These are phyloP conservation scores for Hyphantria cunea DNA, from an alignment of 1,140 invertebrate genomes.

Conservation along the genomic window DNA sequence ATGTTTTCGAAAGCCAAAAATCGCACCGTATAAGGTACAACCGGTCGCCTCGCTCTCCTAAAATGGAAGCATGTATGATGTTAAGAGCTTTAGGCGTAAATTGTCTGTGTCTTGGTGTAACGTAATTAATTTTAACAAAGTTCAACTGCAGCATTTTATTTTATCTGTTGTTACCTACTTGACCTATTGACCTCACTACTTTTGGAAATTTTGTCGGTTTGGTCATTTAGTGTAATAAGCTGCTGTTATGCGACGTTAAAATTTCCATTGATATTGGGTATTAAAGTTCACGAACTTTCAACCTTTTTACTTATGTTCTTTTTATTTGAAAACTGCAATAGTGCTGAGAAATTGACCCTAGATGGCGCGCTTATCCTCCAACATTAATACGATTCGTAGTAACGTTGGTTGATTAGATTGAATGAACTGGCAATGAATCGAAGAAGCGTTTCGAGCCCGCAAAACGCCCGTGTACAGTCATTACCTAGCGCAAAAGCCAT, in stretches of 20 bases:
- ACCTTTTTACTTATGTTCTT: too few species aligned
- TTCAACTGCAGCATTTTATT: constrained; percentile 40
- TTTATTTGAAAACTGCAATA: too few species aligned
- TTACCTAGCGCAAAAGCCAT: too few species aligned
- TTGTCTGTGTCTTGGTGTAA: constrained; percentile 42
- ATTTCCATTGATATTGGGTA: constrained; percentile 1
- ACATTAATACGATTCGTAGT: too few species aligned
- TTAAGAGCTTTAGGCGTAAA: constrained; percentile 62
- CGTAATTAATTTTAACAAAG: constrained; percentile 43
- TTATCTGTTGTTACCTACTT: constrained; percentile 22
- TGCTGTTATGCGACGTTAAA: constrained; percentile 8
- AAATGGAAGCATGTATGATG: constrained; percentile 55
- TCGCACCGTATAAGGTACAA: constrained; percentile 55
- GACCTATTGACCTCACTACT: constrained; percentile 27
- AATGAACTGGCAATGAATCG: too few species aligned
- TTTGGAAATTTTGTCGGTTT: constrained; percentile 8
- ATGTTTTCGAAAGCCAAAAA: constrained; percentile 72
- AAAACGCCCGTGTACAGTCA: too few species aligned
- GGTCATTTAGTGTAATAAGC: background rate
- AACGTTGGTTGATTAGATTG: too few species aligned
- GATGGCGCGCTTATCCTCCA: too few species aligned
- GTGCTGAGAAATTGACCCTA: too few species aligned
- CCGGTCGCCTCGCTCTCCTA: constrained; percentile 47
- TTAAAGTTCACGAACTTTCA: constrained; percentile 4
- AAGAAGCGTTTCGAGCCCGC: too few species aligned